phyloP scores from a whole-genome alignment of 2,113 vertebrate species.

The Glareola pratincola region DNA sequence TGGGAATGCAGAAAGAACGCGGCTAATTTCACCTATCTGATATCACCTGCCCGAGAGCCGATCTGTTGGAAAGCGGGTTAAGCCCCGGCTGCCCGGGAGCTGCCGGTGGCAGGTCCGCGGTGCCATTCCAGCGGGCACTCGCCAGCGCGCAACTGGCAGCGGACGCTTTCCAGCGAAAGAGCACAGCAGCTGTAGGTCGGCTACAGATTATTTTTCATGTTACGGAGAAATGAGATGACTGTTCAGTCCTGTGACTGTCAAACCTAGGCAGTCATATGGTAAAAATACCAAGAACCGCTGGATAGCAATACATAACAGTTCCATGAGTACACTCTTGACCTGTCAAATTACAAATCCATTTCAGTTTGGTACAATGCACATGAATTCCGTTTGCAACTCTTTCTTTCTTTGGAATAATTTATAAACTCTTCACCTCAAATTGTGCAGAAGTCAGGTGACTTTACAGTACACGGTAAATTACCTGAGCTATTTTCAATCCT shows the following conservation, averaged over 20 bases:
- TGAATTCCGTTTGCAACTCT: constrained; percentile 29
- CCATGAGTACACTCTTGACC: constrained; percentile 29
- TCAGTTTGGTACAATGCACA: constrained; percentile 25
- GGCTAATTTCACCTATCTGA: background rate
- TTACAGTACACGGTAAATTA: constrained; percentile 8
- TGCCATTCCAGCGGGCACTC: background rate
- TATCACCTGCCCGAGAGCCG: background rate
- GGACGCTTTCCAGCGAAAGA: background rate
- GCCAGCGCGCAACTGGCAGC: background rate
- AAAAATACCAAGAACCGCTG: background rate
- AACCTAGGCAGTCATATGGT: background rate
- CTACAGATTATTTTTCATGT: background rate
- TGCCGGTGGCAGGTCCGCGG: background rate
- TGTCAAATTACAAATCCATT: constrained; percentile 50
- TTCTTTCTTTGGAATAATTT: constrained; percentile 51
- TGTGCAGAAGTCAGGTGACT: constrained; percentile 39
- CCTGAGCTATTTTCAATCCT: background rate
- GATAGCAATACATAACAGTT: background rate
- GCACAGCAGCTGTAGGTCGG: background rate
- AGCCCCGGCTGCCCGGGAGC: background rate
- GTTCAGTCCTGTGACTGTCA: background rate
- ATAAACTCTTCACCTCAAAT: constrained; percentile 37
- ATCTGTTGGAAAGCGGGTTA: background rate
- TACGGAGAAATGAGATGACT: background rate
- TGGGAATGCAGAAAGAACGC: background rate